Conservation (phyloP, 2,888 invertebrate species). For the Muschampia plurimacula region DNA sequence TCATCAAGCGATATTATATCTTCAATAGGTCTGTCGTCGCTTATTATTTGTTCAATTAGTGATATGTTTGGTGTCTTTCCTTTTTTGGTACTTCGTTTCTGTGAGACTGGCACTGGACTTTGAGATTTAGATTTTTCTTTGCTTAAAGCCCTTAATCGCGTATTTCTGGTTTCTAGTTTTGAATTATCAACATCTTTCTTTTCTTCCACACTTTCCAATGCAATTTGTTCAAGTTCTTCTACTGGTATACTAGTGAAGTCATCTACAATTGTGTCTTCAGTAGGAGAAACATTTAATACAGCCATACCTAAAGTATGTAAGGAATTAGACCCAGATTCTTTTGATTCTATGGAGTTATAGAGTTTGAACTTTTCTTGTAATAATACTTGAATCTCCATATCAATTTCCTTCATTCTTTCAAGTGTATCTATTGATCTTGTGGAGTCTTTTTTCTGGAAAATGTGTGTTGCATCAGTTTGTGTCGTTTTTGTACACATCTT, state of each 20-base stretch:
- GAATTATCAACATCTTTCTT: slow-evolving; percentile 45
- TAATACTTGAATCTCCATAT: slow-evolving; percentile 84
- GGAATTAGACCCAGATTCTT: slow-evolving; percentile 57
- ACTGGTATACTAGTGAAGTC: slow-evolving; percentile 74
- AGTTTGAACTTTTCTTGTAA: slow-evolving; percentile 85
- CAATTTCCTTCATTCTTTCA: slow-evolving; percentile 87
- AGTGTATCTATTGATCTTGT: slow-evolving; percentile 66
- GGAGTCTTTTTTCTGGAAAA: slow-evolving; percentile 43
- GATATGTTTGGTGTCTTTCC: slow-evolving; percentile 72
- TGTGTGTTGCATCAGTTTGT: slow-evolving; percentile 64
- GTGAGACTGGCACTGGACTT: slow-evolving; percentile 53
- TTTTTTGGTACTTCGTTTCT: slow-evolving; percentile 55
- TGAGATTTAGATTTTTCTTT: slow-evolving; percentile 55
- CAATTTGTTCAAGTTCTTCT: slow-evolving; percentile 75
- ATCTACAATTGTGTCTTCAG: slow-evolving; percentile 67
- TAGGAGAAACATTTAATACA: slow-evolving; percentile 65
- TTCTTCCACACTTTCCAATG: slow-evolving; percentile 62
- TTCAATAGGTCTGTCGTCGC: slow-evolving; percentile 73
- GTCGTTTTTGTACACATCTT: slow-evolving; percentile 52
- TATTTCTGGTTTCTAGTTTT: slow-evolving; percentile 51
- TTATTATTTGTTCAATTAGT: slow-evolving; percentile 75
- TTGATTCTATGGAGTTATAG: slow-evolving; percentile 80
- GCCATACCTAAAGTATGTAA: slow-evolving; percentile 75
- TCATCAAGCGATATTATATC: slow-evolving; percentile 75
- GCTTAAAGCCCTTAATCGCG: slow-evolving; percentile 53